Conservation (phyloP, 2,797 vertebrate species). For the Argentina silus region DNA sequence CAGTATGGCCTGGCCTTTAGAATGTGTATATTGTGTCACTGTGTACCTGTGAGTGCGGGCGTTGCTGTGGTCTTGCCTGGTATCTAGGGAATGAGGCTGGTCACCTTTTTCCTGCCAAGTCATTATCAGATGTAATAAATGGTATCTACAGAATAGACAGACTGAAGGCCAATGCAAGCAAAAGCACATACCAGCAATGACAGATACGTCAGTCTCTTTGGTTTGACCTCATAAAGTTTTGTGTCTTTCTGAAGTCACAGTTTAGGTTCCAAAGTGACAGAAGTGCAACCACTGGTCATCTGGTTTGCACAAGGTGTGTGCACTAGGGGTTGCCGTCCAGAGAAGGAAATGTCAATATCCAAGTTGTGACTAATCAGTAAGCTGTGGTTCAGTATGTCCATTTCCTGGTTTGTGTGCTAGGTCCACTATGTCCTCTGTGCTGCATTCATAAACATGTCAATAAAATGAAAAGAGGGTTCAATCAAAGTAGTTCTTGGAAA, state of each 20-base stretch:
- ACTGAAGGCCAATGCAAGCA: too few species aligned
- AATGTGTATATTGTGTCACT: too few species aligned
- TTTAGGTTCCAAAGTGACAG: slow-evolving; percentile 67
- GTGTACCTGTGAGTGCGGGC: too few species aligned
- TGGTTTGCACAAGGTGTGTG: slow-evolving; percentile 42
- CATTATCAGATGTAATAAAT: too few species aligned
- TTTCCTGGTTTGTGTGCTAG: background rate
- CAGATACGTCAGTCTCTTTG: too few species aligned
- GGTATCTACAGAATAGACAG: too few species aligned
- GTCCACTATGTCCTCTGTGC: background rate
- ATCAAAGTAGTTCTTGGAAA: background rate
- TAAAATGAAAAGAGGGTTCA: background rate
- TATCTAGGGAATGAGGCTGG: background rate
- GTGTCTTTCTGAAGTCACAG: slow-evolving; percentile 46
- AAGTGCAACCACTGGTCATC: slow-evolving; percentile 74
- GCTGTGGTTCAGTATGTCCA: background rate
- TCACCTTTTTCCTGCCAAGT: too few species aligned
- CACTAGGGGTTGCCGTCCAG: slow-evolving; percentile 40
- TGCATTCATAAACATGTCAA: background rate
- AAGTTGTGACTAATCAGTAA: background rate
- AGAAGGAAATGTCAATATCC: background rate
- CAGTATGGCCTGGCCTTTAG: too few species aligned
- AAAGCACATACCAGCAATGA: too few species aligned
- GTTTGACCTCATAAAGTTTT: background rate
- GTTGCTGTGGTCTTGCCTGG: slow-evolving; percentile 2